Base-by-base conservation (phyloP, 2,888 invertebrate genomes). In the Diogma glabrata region DNA sequence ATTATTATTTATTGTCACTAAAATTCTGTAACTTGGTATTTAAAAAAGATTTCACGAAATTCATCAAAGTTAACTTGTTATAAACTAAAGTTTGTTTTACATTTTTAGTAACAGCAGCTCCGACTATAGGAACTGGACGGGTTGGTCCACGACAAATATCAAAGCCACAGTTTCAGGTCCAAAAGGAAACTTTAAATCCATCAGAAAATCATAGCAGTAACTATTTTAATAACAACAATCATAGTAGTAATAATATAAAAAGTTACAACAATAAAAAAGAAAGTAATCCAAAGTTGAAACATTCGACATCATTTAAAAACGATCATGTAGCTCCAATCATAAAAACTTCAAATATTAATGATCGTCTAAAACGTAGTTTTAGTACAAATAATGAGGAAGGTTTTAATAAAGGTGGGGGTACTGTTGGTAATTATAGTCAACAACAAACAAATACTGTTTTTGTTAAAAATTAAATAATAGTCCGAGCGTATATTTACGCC, bases 111-210 rank as follows among this genome's bases (percentile, higher is more conserved):
- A 67, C 66, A 52, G 61, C 67, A 19, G 62, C 66, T 14, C 66
- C 62, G 51, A 64, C 66, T 51, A 68, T 65, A 50, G 70, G 71
- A 23, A 67, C 69, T 12, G 71, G 71, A 40, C 60, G 71, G 51
- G 71, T 71, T 16, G 70, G 71, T 12, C 69, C 69, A 38, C 62
- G 70, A 17, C 70, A 70, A 54, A 63, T 55, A 17, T 19, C 33
- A 3, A 56, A 58, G 20, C 49, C 55, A 28, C 55, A 54, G 49
- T 57, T 57, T 36, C 49, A 51, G 9, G 51, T 56, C 36, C 55
- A 55, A 30, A 45, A 36, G 8, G 36, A 36, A 24, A 24, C 9
- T 16, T 14, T 46, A 46, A 46, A 46, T 46, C 43, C 22, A 10
- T 23, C 43, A 14, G 43, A 43, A 22, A 43, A 14, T 23, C 20